These are phyloP conservation scores for Nesogale talazaci DNA, from an alignment of 2,113 vertebrate genomes.

Conservation along the genomic window DNA sequence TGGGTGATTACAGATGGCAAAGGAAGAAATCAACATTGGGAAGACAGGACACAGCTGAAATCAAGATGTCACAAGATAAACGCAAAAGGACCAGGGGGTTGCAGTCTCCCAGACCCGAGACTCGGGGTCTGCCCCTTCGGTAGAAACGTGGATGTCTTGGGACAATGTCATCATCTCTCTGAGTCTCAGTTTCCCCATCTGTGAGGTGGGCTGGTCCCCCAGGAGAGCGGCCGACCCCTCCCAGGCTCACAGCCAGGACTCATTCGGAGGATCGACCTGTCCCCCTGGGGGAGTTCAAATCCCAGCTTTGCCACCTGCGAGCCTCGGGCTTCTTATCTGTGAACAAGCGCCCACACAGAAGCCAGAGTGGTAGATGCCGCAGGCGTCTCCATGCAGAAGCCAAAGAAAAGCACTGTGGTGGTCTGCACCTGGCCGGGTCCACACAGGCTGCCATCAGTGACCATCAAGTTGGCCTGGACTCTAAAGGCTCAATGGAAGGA, in stretches of 20 bases:
- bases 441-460: neutral
- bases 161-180: neutral
- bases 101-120: neutral
- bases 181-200: neutral
- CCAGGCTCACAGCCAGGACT: neutral
- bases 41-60: neutral
- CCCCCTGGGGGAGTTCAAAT: neutral
- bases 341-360: neutral
- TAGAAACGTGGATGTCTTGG: rapidly evolving
- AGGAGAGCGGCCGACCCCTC: rapidly evolving
- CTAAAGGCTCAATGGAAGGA: neutral
- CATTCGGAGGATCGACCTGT: neutral
- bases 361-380: neutral
- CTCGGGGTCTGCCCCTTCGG: neutral
- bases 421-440: neutral
- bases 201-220: neutral
- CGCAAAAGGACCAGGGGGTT: neutral
- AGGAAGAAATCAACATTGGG: neutral
- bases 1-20: neutral
- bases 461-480: neutral
- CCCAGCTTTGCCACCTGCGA: neutral
- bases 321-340: neutral
- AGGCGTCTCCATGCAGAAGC: neutral
- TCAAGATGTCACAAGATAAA: neutral
- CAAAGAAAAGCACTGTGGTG: neutral